Conservation (phyloP, 2,888 invertebrate species). For the Stratiomys singularior region DNA sequence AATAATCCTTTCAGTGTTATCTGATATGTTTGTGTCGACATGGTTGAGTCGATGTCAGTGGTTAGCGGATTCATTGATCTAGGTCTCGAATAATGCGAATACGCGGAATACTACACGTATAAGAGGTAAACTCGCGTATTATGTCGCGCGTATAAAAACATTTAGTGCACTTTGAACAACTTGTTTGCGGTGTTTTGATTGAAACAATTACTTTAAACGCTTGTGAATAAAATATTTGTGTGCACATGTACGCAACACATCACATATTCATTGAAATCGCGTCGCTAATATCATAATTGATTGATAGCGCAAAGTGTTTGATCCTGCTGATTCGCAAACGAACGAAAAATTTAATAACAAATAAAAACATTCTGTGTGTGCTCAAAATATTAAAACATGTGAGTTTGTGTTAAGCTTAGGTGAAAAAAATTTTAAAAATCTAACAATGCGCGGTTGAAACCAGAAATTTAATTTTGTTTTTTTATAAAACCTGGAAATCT, state of each 20-base stretch:
- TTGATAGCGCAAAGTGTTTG: conserved; percentile 13
- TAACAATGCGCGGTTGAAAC: too few relatives aligned
- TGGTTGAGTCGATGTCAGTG: too few relatives aligned
- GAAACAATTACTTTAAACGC: conserved; percentile 28
- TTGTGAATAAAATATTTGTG: conserved; percentile 11
- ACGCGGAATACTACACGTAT: background rate
- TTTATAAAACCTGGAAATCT: too few relatives aligned
- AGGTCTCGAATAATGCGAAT: background rate
- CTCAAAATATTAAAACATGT: too few relatives aligned
- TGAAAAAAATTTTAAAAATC: too few relatives aligned
- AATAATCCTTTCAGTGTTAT: too few relatives aligned
- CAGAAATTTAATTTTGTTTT: too few relatives aligned
- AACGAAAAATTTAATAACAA: too few relatives aligned
- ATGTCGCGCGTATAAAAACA: background rate
- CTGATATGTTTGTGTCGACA: too few relatives aligned
- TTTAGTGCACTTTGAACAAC: conserved; percentile 25
- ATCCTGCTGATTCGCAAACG: too few relatives aligned
- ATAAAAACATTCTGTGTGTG: too few relatives aligned
- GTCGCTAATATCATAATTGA: conserved; percentile 16
- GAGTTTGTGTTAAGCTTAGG: too few relatives aligned
- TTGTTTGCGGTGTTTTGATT: conserved; percentile 32
- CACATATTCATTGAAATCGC: conserved; percentile 1
- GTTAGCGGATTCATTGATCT: background rate
- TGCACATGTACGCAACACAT: background rate
- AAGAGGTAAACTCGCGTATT: background rate